Evolutionary conservation across 2,113 vertebrate species (phyloP).

Genomic region (Arothron firmamentum): DNA sequence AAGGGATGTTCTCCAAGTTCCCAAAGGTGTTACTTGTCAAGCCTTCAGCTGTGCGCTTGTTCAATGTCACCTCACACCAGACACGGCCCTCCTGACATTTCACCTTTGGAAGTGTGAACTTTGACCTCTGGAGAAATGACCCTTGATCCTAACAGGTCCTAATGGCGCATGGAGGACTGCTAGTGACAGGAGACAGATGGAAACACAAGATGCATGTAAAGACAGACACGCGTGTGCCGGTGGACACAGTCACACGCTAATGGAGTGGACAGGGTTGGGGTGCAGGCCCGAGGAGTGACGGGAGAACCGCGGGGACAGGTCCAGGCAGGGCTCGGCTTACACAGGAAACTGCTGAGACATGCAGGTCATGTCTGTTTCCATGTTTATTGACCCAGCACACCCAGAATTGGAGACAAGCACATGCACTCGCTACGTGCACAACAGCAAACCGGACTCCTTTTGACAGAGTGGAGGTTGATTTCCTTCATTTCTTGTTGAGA

Average conservation of each 20-base stretch:
- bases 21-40: conserved; percentile 41
- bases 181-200: conserved; percentile 69
- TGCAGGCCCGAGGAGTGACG: conserved; percentile 57
- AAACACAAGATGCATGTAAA: conserved; percentile 49
- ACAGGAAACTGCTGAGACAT: conserved; percentile 72
- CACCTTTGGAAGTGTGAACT: conserved; percentile 59
- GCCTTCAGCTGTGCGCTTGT: conserved; percentile 57
- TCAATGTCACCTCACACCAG: conserved; percentile 66
- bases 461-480: conserved; percentile 34
- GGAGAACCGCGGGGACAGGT: conserved; percentile 40
- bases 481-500: conserved; percentile 8
- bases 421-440: conserved; percentile 16
- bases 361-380: conserved; percentile 63
- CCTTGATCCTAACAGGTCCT: conserved; percentile 67
- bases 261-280: conserved; percentile 46
- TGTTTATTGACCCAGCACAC: conserved; percentile 59
- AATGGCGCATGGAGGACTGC: conserved; percentile 56
- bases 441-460: conserved; percentile 17
- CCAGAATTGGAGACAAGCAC: conserved; percentile 24
- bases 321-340: conserved; percentile 45
- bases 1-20: conserved; percentile 23
- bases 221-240: conserved; percentile 44
- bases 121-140: conserved; percentile 57
- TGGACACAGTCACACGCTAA: conserved; percentile 41
- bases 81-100: conserved; percentile 47